Conservation (phyloP, 2,797 vertebrate genomes). For the Choloepus didactylus region DNA sequence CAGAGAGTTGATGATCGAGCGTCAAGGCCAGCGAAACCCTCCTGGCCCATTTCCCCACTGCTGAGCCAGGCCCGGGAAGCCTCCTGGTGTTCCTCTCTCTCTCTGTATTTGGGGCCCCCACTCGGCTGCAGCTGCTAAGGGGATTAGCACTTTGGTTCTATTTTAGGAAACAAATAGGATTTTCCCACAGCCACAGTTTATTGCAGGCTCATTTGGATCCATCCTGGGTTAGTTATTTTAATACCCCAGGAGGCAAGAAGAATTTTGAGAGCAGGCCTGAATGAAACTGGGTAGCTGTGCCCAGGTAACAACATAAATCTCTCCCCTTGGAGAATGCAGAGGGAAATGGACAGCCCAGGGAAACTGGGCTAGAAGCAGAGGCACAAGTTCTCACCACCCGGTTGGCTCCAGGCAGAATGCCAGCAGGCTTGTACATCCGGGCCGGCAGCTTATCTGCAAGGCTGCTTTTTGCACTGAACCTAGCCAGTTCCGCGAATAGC, state of each 20-base stretch:
- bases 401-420: not conserved
- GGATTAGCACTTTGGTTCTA: constrained; percentile 59
- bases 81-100: not conserved
- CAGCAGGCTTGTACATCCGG: not conserved
- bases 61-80: not conserved
- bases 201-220: constrained; percentile 28
- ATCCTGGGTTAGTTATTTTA: not conserved
- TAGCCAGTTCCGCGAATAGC: not conserved
- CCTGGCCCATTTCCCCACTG: not conserved
- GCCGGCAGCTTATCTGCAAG: not conserved
- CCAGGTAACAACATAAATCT: not conserved
- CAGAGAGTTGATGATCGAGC: not conserved
- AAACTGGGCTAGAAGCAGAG: no score
- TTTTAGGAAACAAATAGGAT: constrained; percentile 72
- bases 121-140: not conserved
- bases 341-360: no score
- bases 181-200: constrained; percentile 56
- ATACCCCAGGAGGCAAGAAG: not conserved
- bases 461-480: not conserved
- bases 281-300: not conserved
- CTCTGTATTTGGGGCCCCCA: not conserved
- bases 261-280: not conserved
- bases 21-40: not conserved
- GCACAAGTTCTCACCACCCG: not conserved
- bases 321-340: not conserved